Evolutionary conservation across 2,797 vertebrate species (phyloP), one percentile per base, ranked within the genome.

Genomic region (Cheirogaleus major): DNA sequence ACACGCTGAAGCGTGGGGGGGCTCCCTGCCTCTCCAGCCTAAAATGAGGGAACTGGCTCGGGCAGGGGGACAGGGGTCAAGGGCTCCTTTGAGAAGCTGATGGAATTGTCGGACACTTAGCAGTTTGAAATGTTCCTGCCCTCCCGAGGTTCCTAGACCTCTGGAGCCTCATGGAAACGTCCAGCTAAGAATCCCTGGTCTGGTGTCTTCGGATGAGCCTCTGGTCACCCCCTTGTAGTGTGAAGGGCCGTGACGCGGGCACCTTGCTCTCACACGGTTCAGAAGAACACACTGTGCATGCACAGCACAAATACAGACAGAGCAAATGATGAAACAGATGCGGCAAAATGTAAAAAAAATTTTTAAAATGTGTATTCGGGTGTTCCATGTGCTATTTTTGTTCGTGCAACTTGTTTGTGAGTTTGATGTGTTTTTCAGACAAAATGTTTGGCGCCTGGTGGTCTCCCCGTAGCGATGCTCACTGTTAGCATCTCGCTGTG

Each of bases 1-100:
- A 5, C 3, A 3, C 25, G 0, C 25, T 0, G 2, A 6, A 2
- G n/a, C 20, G 0, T 67, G 57, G 27, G 0, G 0, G 38, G 61
- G 43, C 41, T 90, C 70, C 43, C 14, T 30, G 52, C 67, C 48
- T 50, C 27, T 61, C 41, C 17, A 25, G 3, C 52, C 70, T 35
- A 14, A 13, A 13, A 22, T 0, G 13, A 43, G 22, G 20, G 57
- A 18, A 38, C 18, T 38, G 55, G n/a, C 45, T 88, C 4, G 27
- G 20, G 22, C 6, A 14, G 48, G 75, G 75, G 50, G 50, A 25
- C 72, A 32, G 59, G 52, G 57, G n/a, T 45, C 70, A 17, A 7
- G 9, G 57, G 13, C 69, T 91, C 50, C 72, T 67, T 35, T 11
- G 57, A 69, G 82, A 75, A 75, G 9, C 55, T 11, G 23, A 35